Percentiles rank a stretch among this genome's conserved stretches.
Evolutionary conservation across 2,113 vertebrate genomes (phyloP).

Genomic region (Pangasianodon hypophthalmus): DNA sequence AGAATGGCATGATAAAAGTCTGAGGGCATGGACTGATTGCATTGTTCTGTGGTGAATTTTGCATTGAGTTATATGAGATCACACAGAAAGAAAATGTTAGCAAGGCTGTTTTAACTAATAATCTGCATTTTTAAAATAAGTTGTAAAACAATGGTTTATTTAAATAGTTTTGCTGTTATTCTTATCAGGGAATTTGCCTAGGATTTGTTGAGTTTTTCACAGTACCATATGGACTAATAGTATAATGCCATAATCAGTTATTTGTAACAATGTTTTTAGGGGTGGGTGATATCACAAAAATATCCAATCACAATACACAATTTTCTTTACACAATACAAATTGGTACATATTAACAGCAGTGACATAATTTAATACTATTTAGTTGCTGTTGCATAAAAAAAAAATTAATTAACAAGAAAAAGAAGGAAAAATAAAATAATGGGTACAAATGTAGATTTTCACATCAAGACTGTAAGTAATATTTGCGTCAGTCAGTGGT

Average conservation of each 20-base stretch:
- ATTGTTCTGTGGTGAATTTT: not conserved
- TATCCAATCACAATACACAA: not conserved
- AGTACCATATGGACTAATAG: not conserved
- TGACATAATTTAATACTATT: not conserved
- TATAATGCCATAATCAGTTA: not conserved
- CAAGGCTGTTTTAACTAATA: not conserved
- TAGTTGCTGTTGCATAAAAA: not conserved
- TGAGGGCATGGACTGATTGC: not conserved
- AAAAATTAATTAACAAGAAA: not conserved
- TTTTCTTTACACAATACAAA: not conserved
- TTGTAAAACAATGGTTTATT: not conserved
- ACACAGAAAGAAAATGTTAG: conserved; percentile 4
- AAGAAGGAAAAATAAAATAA: not conserved
- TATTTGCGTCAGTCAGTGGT: not conserved
- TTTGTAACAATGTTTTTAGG: not conserved
- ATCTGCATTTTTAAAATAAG: conserved; percentile 29
- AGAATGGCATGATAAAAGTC: not conserved
- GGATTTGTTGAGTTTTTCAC: not conserved
- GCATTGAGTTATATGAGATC: not conserved
- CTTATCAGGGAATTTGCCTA: not conserved
- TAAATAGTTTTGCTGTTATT: not conserved
- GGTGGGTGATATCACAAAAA: not conserved
- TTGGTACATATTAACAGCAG: not conserved
- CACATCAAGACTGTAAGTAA: not conserved
- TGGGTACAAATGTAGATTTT: not conserved